Evolutionary conservation across 2,888 invertebrate genomes (phyloP), one percentile per base, ranked within the genome.

Genomic region (Amphipyra tragopoginis): DNA sequence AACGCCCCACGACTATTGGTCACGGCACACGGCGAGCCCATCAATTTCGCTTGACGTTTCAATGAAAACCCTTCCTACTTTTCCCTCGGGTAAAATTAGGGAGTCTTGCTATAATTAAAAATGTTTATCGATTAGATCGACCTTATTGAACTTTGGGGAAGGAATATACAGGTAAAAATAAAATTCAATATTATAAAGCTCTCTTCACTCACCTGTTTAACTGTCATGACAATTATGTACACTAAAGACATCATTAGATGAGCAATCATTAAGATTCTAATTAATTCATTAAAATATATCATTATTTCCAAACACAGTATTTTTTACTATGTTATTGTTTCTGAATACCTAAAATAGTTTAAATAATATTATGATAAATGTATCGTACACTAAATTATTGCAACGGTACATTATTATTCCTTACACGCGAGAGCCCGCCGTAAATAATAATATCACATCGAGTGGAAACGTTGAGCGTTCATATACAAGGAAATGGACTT

Each of bases 11-110:
- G 90, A 89, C 91, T 89, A 90, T 89, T 91, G 93, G 92, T 90
- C 93, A 93, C 90, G 89, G 79, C 87, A 88, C 90, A 87, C 87
- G 87, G 90, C 88, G 80, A 86, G 88, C 89, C 91, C 93, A 93
- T 93, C 93, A 93, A 94, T 94, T 93, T 89, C 82, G 85, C 88
- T 86, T 93, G 93, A 93, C 93, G 91, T 91, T 91, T 91, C 92
- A 92, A 91, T 92, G 91, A 91, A 91, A 90, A 88, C 88, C 90
- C 90, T 88, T 87, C 89, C 88, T 90, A 86, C 90, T 88, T 90
- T 90, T 87, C 89, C 91, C 91, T 84, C 71, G 89, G 86, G 90
- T 85, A 87, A 89, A 90, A 91, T 90, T 90, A 90, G 87, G 86
- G 81, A 84, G 77, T 80, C 81, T 82, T 76, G 83, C 84, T 84